Evolutionary conservation across 2,888 invertebrate species (phyloP), one percentile per base, ranked within the genome.

Genomic region (Reticulitermes lucifugus): DNA sequence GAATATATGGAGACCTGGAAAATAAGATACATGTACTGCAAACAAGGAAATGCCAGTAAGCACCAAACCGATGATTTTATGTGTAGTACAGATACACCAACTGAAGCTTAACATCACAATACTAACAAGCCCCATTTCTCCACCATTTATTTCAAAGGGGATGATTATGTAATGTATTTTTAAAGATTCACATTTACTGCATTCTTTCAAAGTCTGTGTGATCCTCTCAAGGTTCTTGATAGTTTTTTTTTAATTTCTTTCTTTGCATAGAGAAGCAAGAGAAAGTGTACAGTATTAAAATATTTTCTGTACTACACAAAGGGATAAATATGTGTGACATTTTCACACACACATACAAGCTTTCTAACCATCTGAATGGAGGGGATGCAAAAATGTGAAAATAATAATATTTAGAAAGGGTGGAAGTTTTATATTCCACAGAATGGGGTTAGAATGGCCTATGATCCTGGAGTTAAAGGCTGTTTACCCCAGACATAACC

Each of bases 261-360:
- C 46, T 77, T n/a, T 46, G 21, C 51, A 77, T 12, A 77, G 51
- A 21, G 4, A 77, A 46, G 41, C n/a, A 70, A 25, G 18, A 73
- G 35, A 9, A 51, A 77, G 46, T 77, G 77, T 77, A 46, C 51
- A 46, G 46, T 51, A 77, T 73, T 41, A 73, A 46, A 35, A 35
- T 35, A 77, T 51, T 77, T 46, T 46, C 43, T 77, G 77, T 77
- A 12, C 25, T 25, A n/a, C 65, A 25, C n/a, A 25, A 65, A 65
- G 77, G 73, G 77, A 77, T 46, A 77, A n/a, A 43, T 77, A 46
- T 51, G 77, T 77, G n/a, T 77, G 51, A 35, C 73, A 65, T 65
- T 65, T 65, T n/a, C 65, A 65, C 25, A 65, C 25, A 65, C 6
- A 25, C 25, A 25, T 41, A 70, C 18, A 73, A 29, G 41, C 41